These are phyloP conservation scores for Leptinotarsa lineolata DNA, from an alignment of 1,140 invertebrate genomes.

Conservation along the genomic window DNA sequence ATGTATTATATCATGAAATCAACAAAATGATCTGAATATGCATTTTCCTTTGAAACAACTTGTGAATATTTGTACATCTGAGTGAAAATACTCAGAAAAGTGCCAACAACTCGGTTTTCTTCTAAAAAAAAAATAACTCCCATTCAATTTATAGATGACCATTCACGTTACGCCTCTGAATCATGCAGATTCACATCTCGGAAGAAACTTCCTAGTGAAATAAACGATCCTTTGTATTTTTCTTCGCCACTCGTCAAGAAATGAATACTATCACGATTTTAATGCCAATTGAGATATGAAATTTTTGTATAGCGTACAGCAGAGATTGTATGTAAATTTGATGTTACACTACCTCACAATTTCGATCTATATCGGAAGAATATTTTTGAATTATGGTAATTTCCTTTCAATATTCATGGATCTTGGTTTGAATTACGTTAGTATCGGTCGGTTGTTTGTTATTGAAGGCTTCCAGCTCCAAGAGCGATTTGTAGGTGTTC, in stretches of 20 bases:
- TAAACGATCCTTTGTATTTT: slow-evolving; percentile 39
- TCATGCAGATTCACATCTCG: slow-evolving; percentile 33
- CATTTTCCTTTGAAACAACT: no score
- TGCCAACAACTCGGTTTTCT: no score
- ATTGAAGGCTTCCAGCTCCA: no score
- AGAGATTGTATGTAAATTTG: slow-evolving; percentile 19
- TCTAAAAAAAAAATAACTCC: no score
- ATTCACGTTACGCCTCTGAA: neutral
- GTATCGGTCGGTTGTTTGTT: neutral
- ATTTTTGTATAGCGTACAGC: neutral
- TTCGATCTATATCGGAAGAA: neutral
- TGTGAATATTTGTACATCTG: no score
- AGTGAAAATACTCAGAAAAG: no score
- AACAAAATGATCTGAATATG: no score
- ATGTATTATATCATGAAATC: no score
- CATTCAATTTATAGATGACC: no score
- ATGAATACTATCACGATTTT: slow-evolving; percentile 31
- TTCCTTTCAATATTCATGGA: neutral
- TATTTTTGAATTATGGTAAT: slow-evolving; percentile 4
- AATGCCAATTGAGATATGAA: slow-evolving; percentile 20
- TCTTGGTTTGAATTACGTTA: neutral
- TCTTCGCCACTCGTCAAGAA: slow-evolving; percentile 32
- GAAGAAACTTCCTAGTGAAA: slow-evolving; percentile 34
- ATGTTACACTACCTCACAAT: neutral
- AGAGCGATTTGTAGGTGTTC: no score